These are phyloP conservation scores for Alitta virens DNA, from an alignment of 2,888 invertebrate species.

Conservation along the genomic window DNA sequence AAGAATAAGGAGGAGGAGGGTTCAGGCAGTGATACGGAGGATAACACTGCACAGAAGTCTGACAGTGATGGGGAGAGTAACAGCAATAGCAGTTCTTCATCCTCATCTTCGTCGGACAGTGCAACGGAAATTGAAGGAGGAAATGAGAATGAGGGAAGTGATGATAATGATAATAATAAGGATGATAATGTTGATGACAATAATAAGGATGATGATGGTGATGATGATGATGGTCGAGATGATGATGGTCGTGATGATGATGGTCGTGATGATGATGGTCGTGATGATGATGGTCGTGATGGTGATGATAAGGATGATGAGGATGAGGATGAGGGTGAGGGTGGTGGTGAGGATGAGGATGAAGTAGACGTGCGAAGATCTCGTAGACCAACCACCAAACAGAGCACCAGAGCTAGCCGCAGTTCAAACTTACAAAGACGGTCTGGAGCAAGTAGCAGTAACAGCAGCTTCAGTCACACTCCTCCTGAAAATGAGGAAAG, in stretches of 20 bases:
- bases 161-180: conserved; percentile 9
- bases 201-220: conserved; percentile 43
- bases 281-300: conserved; percentile 13
- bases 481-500: neutral
- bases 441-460: conserved; percentile 4
- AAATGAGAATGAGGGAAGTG: conserved; percentile 13
- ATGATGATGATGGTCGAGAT: conserved; percentile 8
- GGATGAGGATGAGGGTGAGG: conserved; percentile 42
- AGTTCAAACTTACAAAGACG: conserved; percentile 8
- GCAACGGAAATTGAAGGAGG: neutral
- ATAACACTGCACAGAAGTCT: neutral
- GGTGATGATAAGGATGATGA: conserved; percentile 8
- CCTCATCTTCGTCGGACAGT: neutral
- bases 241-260: conserved; percentile 18
- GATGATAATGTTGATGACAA: conserved; percentile 9
- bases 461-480: conserved; percentile 4
- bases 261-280: conserved; percentile 15
- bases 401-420: conserved; percentile 26
- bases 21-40: neutral
- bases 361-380: conserved; percentile 11
- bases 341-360: conserved; percentile 2
- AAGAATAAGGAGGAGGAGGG: neutral
- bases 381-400: conserved; percentile 22
- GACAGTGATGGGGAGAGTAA: neutral
- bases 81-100: neutral